A percentile compares a stretch with the other conserved stretches of the same genome.
phyloP scores from a whole-genome alignment of 2,113 vertebrate genomes.

The Malurus cyaneus region DNA sequence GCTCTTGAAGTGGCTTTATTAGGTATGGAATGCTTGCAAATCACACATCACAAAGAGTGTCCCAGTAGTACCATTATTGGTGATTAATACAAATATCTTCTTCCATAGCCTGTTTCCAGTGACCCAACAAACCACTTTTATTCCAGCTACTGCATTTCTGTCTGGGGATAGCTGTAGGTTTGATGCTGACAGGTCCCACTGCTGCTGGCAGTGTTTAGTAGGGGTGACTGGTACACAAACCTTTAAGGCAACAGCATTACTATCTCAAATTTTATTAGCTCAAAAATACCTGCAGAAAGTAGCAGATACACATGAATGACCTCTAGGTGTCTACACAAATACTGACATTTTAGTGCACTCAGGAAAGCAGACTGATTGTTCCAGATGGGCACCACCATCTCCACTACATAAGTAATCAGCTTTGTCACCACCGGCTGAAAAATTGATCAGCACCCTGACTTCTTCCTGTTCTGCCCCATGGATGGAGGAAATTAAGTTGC shows the following conservation, averaged over 20 bases:
- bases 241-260: background rate
- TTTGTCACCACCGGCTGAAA: background rate
- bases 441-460: background rate
- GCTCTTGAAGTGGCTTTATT: background rate
- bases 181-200: background rate
- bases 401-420: background rate
- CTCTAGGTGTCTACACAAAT: background rate
- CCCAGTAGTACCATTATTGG: background rate
- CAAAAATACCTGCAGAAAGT: background rate
- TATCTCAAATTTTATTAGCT: background rate
- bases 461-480: background rate
- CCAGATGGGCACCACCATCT: background rate
- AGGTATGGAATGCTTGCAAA: background rate
- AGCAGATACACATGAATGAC: background rate
- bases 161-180: background rate
- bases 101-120: background rate
- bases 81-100: background rate
- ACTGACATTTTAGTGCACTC: background rate
- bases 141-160: background rate
- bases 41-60: background rate
- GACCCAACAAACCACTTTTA: background rate
- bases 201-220: background rate
- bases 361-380: background rate
- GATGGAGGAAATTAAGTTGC: background rate
- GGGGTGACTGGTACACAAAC: background rate